Conservation (phyloP, 2,888 invertebrate species). For the Ophion ventricosus region DNA sequence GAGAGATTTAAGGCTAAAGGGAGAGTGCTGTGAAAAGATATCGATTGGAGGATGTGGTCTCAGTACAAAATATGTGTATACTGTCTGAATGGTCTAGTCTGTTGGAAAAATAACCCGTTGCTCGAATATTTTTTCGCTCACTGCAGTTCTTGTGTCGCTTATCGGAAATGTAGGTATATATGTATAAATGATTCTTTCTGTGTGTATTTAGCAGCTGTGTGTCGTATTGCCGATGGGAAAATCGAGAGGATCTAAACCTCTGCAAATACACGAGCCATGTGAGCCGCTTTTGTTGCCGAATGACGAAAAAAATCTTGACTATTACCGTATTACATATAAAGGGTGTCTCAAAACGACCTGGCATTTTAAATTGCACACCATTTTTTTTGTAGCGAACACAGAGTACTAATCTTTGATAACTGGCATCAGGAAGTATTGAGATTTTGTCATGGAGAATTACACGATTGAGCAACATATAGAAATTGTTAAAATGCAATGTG, state of each 20-base stretch:
- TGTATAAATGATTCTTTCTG: neutral
- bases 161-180: constrained; percentile 42
- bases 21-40: constrained; percentile 48
- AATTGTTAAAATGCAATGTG: too few species aligned
- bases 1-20: constrained; percentile 11
- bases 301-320: constrained; percentile 39
- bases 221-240: constrained; percentile 32
- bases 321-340: neutral
- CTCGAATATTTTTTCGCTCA: constrained; percentile 33
- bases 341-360: too few species aligned
- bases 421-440: too few species aligned
- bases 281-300: constrained; percentile 48
- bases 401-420: too few species aligned
- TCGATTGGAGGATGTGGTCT: constrained; percentile 61
- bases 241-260: constrained; percentile 50
- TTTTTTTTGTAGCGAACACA: too few species aligned
- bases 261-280: constrained; percentile 50
- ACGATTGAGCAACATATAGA: too few species aligned
- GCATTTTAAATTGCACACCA: too few species aligned
- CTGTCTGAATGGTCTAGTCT: constrained; percentile 59
- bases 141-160: constrained; percentile 53
- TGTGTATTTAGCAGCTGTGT: constrained; percentile 45
- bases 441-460: too few species aligned
- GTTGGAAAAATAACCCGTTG: constrained; percentile 65
- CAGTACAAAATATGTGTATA: constrained; percentile 50